Base-by-base conservation (phyloP, 2,797 vertebrate species). In the Enteromius viviparus region DNA sequence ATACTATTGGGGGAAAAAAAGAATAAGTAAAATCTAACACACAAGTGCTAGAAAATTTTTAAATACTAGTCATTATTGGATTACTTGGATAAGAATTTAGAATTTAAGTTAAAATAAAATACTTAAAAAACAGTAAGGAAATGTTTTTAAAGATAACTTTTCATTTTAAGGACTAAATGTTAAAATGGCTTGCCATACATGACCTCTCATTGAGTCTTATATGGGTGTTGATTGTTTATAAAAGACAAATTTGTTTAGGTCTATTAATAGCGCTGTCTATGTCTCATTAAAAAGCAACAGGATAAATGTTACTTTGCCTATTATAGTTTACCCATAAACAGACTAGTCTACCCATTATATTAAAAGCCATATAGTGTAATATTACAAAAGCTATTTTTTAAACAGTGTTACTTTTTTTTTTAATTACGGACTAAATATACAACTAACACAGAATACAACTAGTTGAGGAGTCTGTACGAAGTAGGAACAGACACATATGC, bases 171-270 rank as follows among this genome's bases (percentile, higher is more conserved):
- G 42, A 45, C 26, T 21, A 29, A 9, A 49, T 51, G 29, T 51
- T 65, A 15, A 34, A 34, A 5, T 2, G 4, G 76, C 62, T 78
- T 78, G 76, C 83, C 68, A 84, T 19, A 68, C n/a, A 60, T 75
- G 42, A 60, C 77, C 66, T 58, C 71, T 45, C 80, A 45, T 21
- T 42, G 58, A 14, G 32, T 78, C 45, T 40, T 45, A 45, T n/a
- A 47, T n/a, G 34, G 49, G 15, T 49, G 69, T 60, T 40, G 32
- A 60, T 65, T 83, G 34, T 78, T 70, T 23, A 78, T 37, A 2
- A 9, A 69, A 66, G n/a, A 64, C 32, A 64, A 68, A 19, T n/a
- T 0, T 0, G 29, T 15, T 62, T 42, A 4, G 6, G n/a, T 66
- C 70, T 75, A 72, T 76, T 37, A 19, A 76, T 42, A 71, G 75